phyloP scores from a whole-genome alignment of 2,888 invertebrate species.

The Trichopoda pennipes region DNA sequence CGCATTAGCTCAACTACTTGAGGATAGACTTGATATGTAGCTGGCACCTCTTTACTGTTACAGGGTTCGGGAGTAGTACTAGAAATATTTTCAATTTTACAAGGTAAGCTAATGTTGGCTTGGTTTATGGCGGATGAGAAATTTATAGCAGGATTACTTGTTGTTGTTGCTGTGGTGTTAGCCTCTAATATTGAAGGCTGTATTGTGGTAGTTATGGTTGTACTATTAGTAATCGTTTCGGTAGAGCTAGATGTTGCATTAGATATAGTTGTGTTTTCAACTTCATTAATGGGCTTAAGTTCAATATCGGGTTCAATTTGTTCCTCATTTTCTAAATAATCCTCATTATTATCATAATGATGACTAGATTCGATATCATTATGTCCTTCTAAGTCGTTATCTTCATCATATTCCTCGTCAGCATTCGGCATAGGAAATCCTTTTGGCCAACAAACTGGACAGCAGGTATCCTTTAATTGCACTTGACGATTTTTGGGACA shows the following conservation, averaged over 20 bases:
- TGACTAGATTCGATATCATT: constrained; percentile 32
- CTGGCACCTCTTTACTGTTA: constrained; percentile 66
- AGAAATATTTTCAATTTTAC: constrained; percentile 31
- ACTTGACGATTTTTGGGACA: constrained; percentile 77
- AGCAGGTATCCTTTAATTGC: constrained; percentile 76
- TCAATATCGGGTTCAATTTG: constrained; percentile 60
- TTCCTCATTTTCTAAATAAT: constrained; percentile 61
- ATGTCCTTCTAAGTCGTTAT: constrained; percentile 41
- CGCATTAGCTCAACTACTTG: constrained; percentile 74
- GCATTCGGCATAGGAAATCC: constrained; percentile 75
- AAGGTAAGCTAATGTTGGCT: constrained; percentile 48
- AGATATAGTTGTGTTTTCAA: not conserved
- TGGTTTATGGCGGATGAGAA: not conserved
- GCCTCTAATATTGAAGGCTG: not conserved
- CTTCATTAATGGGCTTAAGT: constrained; percentile 56
- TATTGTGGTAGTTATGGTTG: constrained; percentile 24
- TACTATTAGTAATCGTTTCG: not conserved
- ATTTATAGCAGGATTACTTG: not conserved
- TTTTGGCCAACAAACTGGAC: constrained; percentile 79
- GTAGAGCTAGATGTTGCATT: constrained; percentile 2
- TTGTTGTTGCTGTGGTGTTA: constrained; percentile 15
- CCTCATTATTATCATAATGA: constrained; percentile 52
- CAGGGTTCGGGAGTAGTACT: constrained; percentile 51
- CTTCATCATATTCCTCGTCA: constrained; percentile 70
- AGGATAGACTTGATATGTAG: constrained; percentile 73